Evolutionary conservation across 2,113 vertebrate genomes (phyloP).

Genomic region (Burhinus oedicnemus): DNA sequence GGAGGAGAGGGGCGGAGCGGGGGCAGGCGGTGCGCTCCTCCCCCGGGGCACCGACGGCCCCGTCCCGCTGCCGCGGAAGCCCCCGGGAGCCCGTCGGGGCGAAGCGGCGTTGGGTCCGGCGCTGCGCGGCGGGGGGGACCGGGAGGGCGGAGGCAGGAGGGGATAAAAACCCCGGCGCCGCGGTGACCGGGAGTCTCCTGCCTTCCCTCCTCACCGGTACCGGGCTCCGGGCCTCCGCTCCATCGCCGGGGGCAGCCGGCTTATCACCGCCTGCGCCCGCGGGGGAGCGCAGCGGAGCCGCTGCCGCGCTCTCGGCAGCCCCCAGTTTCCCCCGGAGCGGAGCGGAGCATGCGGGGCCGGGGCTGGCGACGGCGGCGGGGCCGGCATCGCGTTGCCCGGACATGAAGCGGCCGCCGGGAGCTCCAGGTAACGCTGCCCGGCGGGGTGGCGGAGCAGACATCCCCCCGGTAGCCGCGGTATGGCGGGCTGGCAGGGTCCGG

Average conservation of each 20-base stretch:
- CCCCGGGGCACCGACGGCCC: neutral
- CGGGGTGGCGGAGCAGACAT: neutral
- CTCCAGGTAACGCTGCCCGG: conserved; percentile 39
- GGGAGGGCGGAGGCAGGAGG: neutral
- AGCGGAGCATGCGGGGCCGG: conserved; percentile 14
- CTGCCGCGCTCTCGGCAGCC: neutral
- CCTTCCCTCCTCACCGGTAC: neutral
- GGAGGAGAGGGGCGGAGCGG: conserved; percentile 1
- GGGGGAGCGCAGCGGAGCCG: neutral
- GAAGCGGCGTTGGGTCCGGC: neutral
- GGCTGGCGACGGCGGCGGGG: neutral
- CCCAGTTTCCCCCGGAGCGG: neutral
- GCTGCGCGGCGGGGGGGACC: neutral
- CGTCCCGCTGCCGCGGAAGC: neutral
- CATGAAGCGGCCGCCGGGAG: neutral
- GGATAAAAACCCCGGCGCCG: neutral
- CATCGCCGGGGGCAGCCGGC: neutral
- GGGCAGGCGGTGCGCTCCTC: neutral
- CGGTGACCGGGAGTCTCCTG: neutral
- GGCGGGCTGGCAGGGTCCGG: neutral
- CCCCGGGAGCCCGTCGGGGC: neutral
- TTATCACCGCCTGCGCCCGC: neutral
- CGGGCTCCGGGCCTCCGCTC: neutral
- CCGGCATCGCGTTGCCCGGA: neutral
- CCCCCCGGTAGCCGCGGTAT: neutral